Conservation (phyloP, 1,140 invertebrate species). For the Euwallacea fornicatus region DNA sequence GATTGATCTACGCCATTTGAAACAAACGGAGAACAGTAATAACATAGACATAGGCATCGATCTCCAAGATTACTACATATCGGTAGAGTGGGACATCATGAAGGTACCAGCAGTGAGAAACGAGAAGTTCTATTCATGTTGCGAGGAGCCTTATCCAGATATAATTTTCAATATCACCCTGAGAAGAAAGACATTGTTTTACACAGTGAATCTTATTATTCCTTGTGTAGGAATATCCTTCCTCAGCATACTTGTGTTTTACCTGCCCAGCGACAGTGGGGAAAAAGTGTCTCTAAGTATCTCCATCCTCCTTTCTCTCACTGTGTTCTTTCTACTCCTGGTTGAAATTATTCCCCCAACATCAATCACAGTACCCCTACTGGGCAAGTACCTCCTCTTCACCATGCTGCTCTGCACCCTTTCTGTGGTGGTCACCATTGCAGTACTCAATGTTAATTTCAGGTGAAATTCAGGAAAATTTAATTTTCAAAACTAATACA, state of each 20-base stretch:
- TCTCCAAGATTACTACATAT: constrained; percentile 92
- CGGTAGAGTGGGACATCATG: constrained; percentile 97
- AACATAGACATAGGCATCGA: constrained; percentile 87
- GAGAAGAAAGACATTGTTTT: constrained; percentile 94
- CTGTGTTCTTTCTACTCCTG: constrained; percentile 97
- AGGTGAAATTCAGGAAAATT: constrained; percentile 58
- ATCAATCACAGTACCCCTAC: constrained; percentile 92
- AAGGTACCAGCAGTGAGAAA: constrained; percentile 82
- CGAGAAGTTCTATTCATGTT: constrained; percentile 89
- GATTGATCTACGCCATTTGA: constrained; percentile 86
- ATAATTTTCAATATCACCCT: constrained; percentile 98
- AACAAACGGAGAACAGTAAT: constrained; percentile 78
- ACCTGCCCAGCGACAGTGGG: constrained; percentile 96
- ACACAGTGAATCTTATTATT: constrained; percentile 95
- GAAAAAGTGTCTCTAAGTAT: constrained; percentile 98
- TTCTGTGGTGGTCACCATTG: constrained; percentile 97
- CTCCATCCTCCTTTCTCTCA: constrained; percentile 96
- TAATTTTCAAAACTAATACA: background rate
- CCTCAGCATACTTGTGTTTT: constrained; percentile 97
- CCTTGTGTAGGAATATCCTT: constrained; percentile 96
- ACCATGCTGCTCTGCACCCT: constrained; percentile 99
- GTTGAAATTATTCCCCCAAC: constrained; percentile 99
- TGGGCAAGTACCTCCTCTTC: constrained; percentile 98
- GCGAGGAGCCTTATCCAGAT: constrained; percentile 90
- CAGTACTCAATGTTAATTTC: constrained; percentile 98